Evolutionary conservation across 2,113 vertebrate species (phyloP), one percentile per base, ranked within the genome.

Genomic region (Atractosteus spatula): DNA sequence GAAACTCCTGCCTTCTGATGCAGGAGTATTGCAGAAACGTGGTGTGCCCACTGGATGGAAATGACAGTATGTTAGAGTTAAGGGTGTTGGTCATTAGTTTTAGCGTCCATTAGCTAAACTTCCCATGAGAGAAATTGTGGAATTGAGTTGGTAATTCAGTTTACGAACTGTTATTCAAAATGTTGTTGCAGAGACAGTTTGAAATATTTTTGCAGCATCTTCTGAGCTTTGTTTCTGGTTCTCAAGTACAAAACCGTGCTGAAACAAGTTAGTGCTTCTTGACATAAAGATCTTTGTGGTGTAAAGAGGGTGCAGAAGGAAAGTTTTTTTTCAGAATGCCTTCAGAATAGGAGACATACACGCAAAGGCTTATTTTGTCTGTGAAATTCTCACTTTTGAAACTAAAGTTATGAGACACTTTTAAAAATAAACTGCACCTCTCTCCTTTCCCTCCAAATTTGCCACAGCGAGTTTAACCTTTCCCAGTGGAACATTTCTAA

Each of bases 11-110:
- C 63, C 67, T 74, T 74, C 73, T 67, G 61, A 74, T 68, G 69
- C 68, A 59, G 59, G 73, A 70, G 78, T 71, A 47, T 43, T 54
- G 54, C 56, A 71, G 75, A 66, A 75, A 76, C 62, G 55, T 17
- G 65, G 70, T 65, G 63, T 69, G 73, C 68, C 71, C 56, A 64
- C 68, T 55, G 55, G 42, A 66, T 47, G 79, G 80, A 77, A 77
- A 78, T 76, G 72, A 70, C 74, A 47, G 70, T 70, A 59, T 59
- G 55, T 66, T 62, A 62, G 75, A 71, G 71, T 66, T 66, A 29
- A 63, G 74, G 77, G 72, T 67, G 78, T 77, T 66, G 77, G 76
- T 73, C 81, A 71, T 82, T 83, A 80, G 67, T 81, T 69, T 77
- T 71, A 68, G 66, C 71, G 73, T 78, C 72, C 80, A 80, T 85